These are phyloP conservation scores for Odontomyia ornata DNA, from an alignment of 2,888 invertebrate genomes.

Conservation along the genomic window DNA sequence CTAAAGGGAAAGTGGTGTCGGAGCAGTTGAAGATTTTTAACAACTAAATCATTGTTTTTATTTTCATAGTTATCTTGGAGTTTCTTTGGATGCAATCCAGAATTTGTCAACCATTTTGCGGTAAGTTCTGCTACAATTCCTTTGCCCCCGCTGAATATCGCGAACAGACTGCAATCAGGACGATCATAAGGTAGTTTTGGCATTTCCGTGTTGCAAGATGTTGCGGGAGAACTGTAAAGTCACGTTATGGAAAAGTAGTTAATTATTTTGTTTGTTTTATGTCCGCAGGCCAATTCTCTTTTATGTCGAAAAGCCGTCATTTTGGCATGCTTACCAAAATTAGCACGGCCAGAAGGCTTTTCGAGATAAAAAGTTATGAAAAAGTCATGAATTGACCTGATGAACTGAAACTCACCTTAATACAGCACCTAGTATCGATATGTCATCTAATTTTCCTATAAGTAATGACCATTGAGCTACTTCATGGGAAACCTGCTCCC, in stretches of 20 bases:
- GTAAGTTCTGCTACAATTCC: constrained; percentile 91
- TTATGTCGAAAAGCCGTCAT: no score
- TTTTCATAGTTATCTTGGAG: constrained; percentile 65
- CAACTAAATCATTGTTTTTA: constrained; percentile 62
- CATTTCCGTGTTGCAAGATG: constrained; percentile 58
- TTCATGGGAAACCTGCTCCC: constrained; percentile 87
- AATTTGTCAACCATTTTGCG: constrained; percentile 83
- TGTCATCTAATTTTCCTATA: constrained; percentile 88
- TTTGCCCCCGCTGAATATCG: constrained; percentile 72
- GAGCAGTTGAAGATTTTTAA: constrained; percentile 72
- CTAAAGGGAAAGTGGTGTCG: constrained; percentile 87
- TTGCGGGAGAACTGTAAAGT: constrained; percentile 55
- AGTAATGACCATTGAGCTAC: constrained; percentile 87
- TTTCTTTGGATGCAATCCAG: constrained; percentile 74
- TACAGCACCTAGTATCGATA: constrained; percentile 75
- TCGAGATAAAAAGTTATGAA: no score
- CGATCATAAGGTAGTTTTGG: constrained; percentile 68
- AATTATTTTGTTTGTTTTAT: no score
- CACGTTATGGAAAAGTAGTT: no score
- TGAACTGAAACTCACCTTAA: constrained; percentile 73
- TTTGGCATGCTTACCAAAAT: neutral
- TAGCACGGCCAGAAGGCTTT: no score
- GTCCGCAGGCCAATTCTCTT: no score
- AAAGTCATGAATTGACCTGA: no score
- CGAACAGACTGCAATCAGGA: constrained; percentile 73